phyloP scores from a whole-genome alignment of 2,888 invertebrate species.

The Cactoblastis cactorum region DNA sequence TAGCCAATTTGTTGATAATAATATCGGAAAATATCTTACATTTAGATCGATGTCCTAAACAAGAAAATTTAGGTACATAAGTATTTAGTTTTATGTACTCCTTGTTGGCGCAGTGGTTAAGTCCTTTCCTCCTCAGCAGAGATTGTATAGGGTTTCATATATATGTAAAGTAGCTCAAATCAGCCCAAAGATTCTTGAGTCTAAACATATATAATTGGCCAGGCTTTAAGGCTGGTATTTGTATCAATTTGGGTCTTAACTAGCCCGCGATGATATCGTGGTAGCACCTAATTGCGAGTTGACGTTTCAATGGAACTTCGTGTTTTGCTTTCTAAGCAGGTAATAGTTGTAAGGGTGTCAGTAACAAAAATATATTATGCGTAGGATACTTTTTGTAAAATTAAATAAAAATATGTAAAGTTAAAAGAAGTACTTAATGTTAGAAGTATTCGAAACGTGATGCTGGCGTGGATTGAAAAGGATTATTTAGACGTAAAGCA shows the following conservation, averaged over 20 bases:
- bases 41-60: neutral
- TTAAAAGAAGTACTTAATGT: too few relatives aligned
- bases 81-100: neutral
- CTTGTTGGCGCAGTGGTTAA: too few relatives aligned
- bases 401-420: too few relatives aligned
- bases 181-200: neutral
- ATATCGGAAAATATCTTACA: constrained; percentile 8
- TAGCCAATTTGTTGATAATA: constrained; percentile 1
- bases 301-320: neutral
- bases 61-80: neutral
- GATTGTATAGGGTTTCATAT: neutral
- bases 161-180: neutral
- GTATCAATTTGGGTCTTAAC: constrained; percentile 2
- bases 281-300: neutral
- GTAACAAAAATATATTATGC: too few relatives aligned
- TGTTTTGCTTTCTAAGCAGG: neutral
- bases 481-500: too few relatives aligned
- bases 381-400: too few relatives aligned
- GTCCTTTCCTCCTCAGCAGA: too few relatives aligned
- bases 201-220: constrained; percentile 1
- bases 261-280: neutral
- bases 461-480: too few relatives aligned
- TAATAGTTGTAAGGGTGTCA: neutral
- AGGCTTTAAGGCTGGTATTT: constrained; percentile 5
- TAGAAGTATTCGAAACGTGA: too few relatives aligned